Base-by-base conservation (phyloP, 2,888 invertebrate species). In the Stenchaetothrips biformis region DNA sequence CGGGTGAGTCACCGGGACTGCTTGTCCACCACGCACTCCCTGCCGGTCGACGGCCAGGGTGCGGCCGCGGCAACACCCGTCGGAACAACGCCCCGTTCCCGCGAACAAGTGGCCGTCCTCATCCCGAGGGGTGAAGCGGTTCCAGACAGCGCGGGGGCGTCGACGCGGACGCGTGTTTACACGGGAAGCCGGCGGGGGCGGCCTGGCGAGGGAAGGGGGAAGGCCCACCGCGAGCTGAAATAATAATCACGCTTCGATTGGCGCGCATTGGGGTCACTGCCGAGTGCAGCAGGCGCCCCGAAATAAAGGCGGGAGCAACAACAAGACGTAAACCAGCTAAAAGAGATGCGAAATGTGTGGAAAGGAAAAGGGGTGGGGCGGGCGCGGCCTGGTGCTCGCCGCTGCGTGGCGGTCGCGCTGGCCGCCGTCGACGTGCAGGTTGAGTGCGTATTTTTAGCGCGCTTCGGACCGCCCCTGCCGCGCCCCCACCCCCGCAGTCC, bases 361-460 rank as follows among this genome's bases (percentile, higher is more conserved):
- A n/a, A 21, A 7, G n/a, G 67, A 74, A 74, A 25, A 9, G 8
- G 25, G 67, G n/a, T 3, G 67, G 7, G 21, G 25, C 0, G 67
- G 67, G 21, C 21, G 67, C 21, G 67, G n/a, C 67, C 25, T 53
- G 53, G 16, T 13, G 11, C 13, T 9, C 53, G 13, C 11, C 18
- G 8, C 16, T 0, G 53, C 53, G 67, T 21, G 67, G 9, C 21
- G 21, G 67, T 2, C 37, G 37, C 37, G 37, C 37, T 37, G 37
- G 6, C 25, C 67, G 67, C 25, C 37, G 59, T 8, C 25, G 67
- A 21, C 67, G 25, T 74, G 67, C 67, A 74, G 67, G 67, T 74
- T 74, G 67, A 74, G 25, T 7, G 67, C 67, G 67, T 74, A 74
- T 74, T 74, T 74, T 25, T 74, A 74, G 67, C 67, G 59, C 59